Base-by-base conservation (phyloP, 2,113 vertebrate species). In the Dicentrarchus labrax region DNA sequence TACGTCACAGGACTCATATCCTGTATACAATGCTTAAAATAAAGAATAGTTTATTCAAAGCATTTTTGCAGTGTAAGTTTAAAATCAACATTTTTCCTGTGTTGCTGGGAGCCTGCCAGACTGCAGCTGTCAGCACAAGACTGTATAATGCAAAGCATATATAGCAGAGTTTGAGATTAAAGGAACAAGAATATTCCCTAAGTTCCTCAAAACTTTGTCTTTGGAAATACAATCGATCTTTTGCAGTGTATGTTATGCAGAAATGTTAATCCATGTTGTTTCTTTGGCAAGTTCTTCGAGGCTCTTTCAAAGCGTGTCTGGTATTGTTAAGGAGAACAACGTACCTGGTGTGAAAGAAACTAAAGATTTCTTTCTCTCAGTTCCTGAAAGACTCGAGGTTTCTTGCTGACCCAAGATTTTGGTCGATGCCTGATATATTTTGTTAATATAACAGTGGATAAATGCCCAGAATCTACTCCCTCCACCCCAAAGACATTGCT, bases 401-500 rank as follows among this genome's bases (percentile, higher is more conserved):
- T 73, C 56, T 19, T 15, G 54, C 22, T 61, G 62, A 38, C 54
- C 15, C 0, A 19, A 16, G 5, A 38, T 36, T 60, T 41, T 24
- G 19, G n/a, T 59, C 4, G 16, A 39, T 21, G 11, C 2, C 24
- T 39, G 41, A 59, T 59, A 13, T 53, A 61, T 43, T 36, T 61
- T 7, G 11, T 75, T 56, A 76, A 76, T 62, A 62, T 45, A 54
- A 53, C 4, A 2, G 45, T 56, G 57, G 56, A 39, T 83, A 30
- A 21, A 53, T 13, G 56, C 65, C 65, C 48, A 39, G 64, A 53
- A 50, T 48, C 59, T 36, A 4, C n/a, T 30, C 64, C 39, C 54
- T 54, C 22, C 43, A 3, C 22, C 69, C 21, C 75, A 21, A 3
- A 39, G 13, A 61, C 7, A 5, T 21, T 6, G 50, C 36, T 61